Evolutionary conservation across 2,797 vertebrate genomes (phyloP).

Genomic region (Gymnopithys bicolor): DNA sequence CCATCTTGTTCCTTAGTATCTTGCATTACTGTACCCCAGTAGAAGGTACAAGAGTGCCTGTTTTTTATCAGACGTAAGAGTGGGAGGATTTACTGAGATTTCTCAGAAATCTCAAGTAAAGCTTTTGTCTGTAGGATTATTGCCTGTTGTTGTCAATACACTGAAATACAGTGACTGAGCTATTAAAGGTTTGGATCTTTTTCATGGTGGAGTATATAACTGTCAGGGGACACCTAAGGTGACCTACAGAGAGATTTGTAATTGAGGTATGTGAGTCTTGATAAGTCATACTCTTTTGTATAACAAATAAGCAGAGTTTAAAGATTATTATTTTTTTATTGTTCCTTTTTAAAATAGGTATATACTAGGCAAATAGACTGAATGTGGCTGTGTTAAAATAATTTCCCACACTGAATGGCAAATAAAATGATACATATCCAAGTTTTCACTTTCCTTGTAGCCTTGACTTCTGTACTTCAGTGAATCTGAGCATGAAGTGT

Average conservation of each 20-base stretch:
- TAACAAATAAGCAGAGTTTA: background rate
- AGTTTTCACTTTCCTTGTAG: background rate
- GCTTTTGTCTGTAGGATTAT: background rate
- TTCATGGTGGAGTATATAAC: background rate
- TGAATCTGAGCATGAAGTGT: background rate
- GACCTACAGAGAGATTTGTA: background rate
- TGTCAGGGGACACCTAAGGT: background rate
- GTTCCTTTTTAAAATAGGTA: background rate
- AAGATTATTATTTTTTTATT: background rate
- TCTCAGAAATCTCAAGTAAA: background rate
- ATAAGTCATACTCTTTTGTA: background rate
- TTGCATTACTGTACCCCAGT: background rate
- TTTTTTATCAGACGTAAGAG: background rate
- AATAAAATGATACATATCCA: background rate
- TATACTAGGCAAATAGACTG: background rate
- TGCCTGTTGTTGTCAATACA: background rate
- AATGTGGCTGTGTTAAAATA: background rate
- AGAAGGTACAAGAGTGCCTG: background rate
- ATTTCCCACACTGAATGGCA: background rate
- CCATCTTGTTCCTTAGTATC: background rate
- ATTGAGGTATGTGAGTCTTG: background rate
- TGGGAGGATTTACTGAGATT: background rate
- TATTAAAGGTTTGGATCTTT: background rate
- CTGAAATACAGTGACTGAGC: background rate
- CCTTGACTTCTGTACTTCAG: background rate